Base-by-base conservation (phyloP, 2,113 vertebrate species). In the Cynocephalus volans region DNA sequence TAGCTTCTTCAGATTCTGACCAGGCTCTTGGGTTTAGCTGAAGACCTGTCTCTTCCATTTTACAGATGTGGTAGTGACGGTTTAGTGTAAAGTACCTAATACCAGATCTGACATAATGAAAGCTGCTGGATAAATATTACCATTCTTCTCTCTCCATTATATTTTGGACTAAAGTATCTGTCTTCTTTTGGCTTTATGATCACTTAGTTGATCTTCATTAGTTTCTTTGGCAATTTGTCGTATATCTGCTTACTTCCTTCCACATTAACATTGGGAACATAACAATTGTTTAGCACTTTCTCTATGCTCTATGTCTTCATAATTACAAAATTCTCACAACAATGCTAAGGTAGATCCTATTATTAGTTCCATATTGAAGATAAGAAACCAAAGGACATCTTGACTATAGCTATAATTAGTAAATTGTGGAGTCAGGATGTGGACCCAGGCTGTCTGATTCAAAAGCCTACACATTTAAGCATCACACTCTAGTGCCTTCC, bases 1-100 rank as follows among this genome's bases (percentile, higher is more conserved):
- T 81, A n/a, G 7, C 31, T 18, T 94, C 67, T 94, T 81, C 21
- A 76, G 79, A 81, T 80, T 81, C 24, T 92, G 91, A 75, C 5
- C 3, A 21, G 50, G n/a, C n/a, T 92, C n/a, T 26, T 56, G 50
- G 52, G 28, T 13, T 88, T 83, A 60, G 23, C 17, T 65, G 50
- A n/a, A 54, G 82, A 65, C 13, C 21, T 2, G 2, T 54, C 33
- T 83, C 56, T 77, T 45, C 18, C 50, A 24, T 65, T 65, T 76
- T 73, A 58, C 33, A 65, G 14, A 12, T 56, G 26, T 56, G 3
- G 12, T 48, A 24, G 60, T 36, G 50, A 85, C 15, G 50, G 52
- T 62, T 75, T 69, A 6, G 7, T 48, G 17, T 24, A 79, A 33
- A 80, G 17, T 36, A 45, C 21, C 8, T 56, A 12, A 64, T 64